Percentiles rank a stretch among this genome's conserved stretches.
phyloP scores from a whole-genome alignment of 2,113 vertebrate species.

The Rynchops niger region DNA sequence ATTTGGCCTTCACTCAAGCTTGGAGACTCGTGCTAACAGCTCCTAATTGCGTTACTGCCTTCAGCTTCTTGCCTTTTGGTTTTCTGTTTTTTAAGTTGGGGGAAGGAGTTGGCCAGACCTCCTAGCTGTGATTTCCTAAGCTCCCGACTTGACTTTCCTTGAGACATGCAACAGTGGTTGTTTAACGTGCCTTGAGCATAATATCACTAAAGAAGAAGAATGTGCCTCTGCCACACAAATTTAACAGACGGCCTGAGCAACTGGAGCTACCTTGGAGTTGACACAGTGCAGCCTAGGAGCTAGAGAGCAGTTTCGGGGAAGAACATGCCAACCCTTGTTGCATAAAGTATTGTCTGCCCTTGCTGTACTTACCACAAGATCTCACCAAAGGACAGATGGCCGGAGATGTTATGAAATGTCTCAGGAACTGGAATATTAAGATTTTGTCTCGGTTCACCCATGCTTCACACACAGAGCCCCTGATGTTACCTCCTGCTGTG shows the following conservation, averaged over 20 bases:
- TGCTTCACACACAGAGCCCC: background rate
- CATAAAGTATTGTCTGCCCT: background rate
- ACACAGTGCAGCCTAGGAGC: fast-evolving
- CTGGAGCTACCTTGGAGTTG: background rate
- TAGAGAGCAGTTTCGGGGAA: background rate
- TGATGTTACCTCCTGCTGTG: background rate
- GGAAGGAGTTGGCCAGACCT: background rate
- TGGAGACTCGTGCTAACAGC: background rate
- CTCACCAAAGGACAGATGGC: constrained; percentile 24
- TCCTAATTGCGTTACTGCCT: background rate
- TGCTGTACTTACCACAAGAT: background rate
- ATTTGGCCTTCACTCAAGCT: background rate
- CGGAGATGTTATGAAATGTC: constrained; percentile 2
- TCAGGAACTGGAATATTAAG: constrained; percentile 23
- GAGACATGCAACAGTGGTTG: background rate
- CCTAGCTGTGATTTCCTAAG: background rate
- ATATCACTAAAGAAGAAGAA: background rate
- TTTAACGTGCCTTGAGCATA: background rate
- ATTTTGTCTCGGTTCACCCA: background rate
- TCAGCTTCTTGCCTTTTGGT: background rate
- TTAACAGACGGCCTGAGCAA: background rate
- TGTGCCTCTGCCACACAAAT: background rate
- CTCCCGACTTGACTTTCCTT: background rate
- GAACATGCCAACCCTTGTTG: background rate
- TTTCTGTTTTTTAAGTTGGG: background rate